Percentiles rank a stretch among this genome's conserved stretches.
Evolutionary conservation across 2,888 invertebrate species (phyloP).

Genomic region (Hemicrepidius hirtus): DNA sequence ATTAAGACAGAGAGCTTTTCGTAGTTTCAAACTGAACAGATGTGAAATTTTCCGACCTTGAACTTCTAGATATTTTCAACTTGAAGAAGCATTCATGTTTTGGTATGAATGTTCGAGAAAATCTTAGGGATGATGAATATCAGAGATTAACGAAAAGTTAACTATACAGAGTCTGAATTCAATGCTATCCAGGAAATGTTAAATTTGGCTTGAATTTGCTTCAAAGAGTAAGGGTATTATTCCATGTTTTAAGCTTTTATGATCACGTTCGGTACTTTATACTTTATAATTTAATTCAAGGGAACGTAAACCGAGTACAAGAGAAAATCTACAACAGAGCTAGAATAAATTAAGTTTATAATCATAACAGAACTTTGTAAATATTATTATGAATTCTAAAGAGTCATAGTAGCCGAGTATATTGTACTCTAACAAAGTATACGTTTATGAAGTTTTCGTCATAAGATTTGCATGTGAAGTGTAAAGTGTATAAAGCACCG

Average conservation of each 20-base stretch:
- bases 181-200: neutral
- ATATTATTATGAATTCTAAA: constrained; percentile 39
- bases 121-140: constrained; percentile 3
- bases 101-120: neutral
- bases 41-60: constrained; percentile 35
- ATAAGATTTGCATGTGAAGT: constrained; percentile 51
- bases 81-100: neutral
- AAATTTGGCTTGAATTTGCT: constrained; percentile 8
- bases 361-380: constrained; percentile 32
- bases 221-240: constrained; percentile 18
- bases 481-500: constrained; percentile 41
- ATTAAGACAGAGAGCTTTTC: constrained; percentile 35
- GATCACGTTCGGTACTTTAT: constrained; percentile 26
- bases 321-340: constrained; percentile 30
- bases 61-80: neutral
- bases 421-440: constrained; percentile 39
- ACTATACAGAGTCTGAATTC: neutral
- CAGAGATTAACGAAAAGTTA: neutral
- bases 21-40: constrained; percentile 24
- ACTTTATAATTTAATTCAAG: constrained; percentile 30
- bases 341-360: constrained; percentile 40
- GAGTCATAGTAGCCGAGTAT: constrained; percentile 28
- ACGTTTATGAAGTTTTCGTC: constrained; percentile 43
- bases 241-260: neutral
- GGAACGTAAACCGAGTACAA: constrained; percentile 24